Conservation (phyloP, 2,797 vertebrate genomes). For the Stomatorhinus walkeri region DNA sequence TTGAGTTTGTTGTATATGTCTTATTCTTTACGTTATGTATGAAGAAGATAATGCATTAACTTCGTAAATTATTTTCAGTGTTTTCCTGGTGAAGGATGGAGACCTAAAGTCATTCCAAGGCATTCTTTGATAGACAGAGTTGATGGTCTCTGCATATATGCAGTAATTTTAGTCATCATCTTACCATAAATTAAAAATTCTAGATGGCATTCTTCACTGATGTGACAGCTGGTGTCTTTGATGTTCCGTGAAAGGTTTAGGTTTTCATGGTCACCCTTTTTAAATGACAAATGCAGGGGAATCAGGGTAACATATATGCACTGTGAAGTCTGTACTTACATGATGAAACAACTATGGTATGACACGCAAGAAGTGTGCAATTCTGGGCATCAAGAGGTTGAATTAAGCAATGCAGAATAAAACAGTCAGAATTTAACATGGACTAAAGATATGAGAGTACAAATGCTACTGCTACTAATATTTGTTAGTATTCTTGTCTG, state of each 20-base stretch:
- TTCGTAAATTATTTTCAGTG: background rate
- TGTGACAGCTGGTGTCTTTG: background rate
- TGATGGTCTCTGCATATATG: background rate
- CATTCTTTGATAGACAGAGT: background rate
- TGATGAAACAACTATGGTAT: background rate
- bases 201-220: background rate
- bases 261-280: background rate
- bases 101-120: background rate
- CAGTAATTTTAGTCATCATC: background rate
- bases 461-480: background rate
- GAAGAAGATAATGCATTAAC: background rate
- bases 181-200: background rate
- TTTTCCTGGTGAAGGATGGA: background rate
- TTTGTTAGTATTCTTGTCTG: background rate
- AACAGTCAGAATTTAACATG: background rate
- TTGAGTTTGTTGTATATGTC: background rate
- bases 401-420: background rate
- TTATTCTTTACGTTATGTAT: background rate
- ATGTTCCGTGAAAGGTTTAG: background rate
- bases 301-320: background rate
- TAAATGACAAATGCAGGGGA: slow-evolving; percentile 1
- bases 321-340: slow-evolving; percentile 8
- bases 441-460: background rate
- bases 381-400: background rate
- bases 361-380: background rate